phyloP scores from a whole-genome alignment of 2,888 invertebrate species.

The Ophion costatus region DNA sequence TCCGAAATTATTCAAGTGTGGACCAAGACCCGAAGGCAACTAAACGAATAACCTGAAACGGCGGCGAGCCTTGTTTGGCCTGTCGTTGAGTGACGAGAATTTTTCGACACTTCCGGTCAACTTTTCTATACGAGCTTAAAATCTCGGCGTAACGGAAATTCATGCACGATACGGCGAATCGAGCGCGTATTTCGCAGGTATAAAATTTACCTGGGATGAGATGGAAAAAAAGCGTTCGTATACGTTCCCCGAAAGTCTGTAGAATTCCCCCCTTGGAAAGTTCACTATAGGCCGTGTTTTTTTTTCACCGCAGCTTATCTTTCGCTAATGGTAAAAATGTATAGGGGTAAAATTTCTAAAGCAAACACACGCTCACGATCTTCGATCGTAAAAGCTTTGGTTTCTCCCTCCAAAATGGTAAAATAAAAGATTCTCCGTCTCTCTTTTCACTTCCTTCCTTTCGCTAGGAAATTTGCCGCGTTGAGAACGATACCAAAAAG shows the following conservation, averaged over 20 bases:
- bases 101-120: too few relatives aligned
- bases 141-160: neutral
- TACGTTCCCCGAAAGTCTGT: slow-evolving; percentile 30
- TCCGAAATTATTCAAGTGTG: too few relatives aligned
- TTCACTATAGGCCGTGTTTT: slow-evolving; percentile 30
- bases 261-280: neutral
- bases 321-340: slow-evolving; percentile 12
- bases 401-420: slow-evolving; percentile 1
- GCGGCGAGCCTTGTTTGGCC: too few relatives aligned
- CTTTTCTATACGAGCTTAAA: too few relatives aligned
- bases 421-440: slow-evolving; percentile 2
- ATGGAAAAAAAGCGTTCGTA: neutral
- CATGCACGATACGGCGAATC: too few relatives aligned
- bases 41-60: too few relatives aligned
- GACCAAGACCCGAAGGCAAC: too few relatives aligned
- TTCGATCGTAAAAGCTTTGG: slow-evolving; percentile 45
- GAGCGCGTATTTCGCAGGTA: neutral
- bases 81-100: too few relatives aligned
- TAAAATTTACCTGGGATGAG: slow-evolving; percentile 32
- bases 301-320: slow-evolving; percentile 16
- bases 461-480: too few relatives aligned
- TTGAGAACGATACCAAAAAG: too few relatives aligned
- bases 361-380: neutral
- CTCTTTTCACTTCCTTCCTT: neutral
- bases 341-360: slow-evolving; percentile 23